Evolutionary conservation across 2,888 invertebrate genomes (phyloP).

Genomic region (Lutraria lutraria): DNA sequence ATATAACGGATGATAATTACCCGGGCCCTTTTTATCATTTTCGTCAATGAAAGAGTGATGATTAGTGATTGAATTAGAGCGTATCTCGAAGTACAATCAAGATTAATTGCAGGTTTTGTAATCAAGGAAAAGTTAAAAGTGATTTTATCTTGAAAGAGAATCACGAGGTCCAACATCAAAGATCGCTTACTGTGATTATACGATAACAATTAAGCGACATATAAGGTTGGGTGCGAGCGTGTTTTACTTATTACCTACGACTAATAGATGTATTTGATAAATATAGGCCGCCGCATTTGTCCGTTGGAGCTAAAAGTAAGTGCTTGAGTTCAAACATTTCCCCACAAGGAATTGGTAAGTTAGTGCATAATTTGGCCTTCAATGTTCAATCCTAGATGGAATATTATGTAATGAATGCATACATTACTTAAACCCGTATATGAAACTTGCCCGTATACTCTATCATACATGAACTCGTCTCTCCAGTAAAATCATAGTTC

Average conservation of each 20-base stretch:
- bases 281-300: background rate
- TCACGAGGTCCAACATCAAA: slow-evolving; percentile 50
- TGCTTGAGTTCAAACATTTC: background rate
- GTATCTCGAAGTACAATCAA: slow-evolving; percentile 50
- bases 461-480: background rate
- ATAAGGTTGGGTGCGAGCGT: background rate
- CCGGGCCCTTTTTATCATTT: slow-evolving; percentile 32
- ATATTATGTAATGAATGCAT: background rate
- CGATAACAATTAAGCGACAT: slow-evolving; percentile 38
- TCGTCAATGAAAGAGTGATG: slow-evolving; percentile 36
- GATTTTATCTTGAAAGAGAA: slow-evolving; percentile 41
- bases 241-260: slow-evolving; percentile 27
- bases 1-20: slow-evolving; percentile 46
- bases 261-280: background rate
- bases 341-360: background rate
- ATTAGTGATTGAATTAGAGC: slow-evolving; percentile 47
- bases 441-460: background rate
- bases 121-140: slow-evolving; percentile 44
- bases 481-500: background rate
- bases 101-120: slow-evolving; percentile 42
- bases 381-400: background rate
- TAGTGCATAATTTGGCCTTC: background rate
- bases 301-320: background rate
- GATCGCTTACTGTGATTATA: slow-evolving; percentile 24
- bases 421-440: background rate